phyloP scores from a whole-genome alignment of 2,113 vertebrate species.

The Mixornis gularis region DNA sequence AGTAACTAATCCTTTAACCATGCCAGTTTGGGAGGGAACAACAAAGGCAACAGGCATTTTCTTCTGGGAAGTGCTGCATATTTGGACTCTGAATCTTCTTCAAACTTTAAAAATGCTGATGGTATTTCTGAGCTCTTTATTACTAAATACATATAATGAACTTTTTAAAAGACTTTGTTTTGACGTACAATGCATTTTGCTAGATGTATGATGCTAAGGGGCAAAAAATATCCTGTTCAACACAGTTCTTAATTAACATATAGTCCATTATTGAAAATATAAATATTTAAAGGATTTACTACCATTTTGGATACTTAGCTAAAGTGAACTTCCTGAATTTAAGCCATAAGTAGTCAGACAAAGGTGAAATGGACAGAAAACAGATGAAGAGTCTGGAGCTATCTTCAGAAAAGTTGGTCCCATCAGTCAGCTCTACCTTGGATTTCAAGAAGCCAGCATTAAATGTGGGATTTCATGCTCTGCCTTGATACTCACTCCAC shows the following conservation, averaged over 20 bases:
- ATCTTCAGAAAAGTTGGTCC: neutral
- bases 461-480: neutral
- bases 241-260: neutral
- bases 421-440: neutral
- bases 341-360: neutral
- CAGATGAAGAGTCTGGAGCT: neutral
- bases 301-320: neutral
- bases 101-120: neutral
- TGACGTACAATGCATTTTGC: neutral
- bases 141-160: neutral
- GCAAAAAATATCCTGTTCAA: neutral
- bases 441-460: neutral
- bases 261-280: neutral
- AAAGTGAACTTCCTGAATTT: neutral
- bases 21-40: constrained; percentile 6
- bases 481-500: neutral
- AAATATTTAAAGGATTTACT: neutral
- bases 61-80: neutral
- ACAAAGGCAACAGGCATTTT: constrained; percentile 20
- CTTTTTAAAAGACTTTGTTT: neutral
- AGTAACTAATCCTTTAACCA: constrained; percentile 32
- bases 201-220: neutral
- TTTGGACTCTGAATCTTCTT: neutral
- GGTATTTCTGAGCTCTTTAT: neutral
- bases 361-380: neutral